Base-by-base conservation (phyloP, 2,113 vertebrate genomes). In the Gymnarchus niloticus region DNA sequence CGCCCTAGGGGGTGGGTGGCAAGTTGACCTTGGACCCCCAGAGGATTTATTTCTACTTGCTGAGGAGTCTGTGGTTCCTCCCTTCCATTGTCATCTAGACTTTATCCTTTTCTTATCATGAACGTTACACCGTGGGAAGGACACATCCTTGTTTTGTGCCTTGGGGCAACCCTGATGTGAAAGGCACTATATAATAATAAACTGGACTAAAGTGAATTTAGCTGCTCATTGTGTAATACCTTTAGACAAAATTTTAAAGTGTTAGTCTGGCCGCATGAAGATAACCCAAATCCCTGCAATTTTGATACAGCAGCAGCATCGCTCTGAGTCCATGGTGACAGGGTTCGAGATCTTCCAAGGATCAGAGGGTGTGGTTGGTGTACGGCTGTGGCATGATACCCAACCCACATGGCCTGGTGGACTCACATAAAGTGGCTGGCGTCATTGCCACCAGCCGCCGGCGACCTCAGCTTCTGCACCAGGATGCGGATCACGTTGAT, bases 401-500 rank as follows among this genome's bases (percentile, higher is more conserved):
- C 76, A n/a, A 2, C 76, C 41, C 9, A 0, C 14, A 78, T 3
- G 76, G 41, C 21, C 9, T 2, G 10, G 56, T 7, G 41, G 56
- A 92, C 93, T 94, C 77, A 95, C 94, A 94, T 93, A 23, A 93
- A 94, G 87, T 95, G 92, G 41, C 94, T 90, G 0, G 91, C 91
- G 86, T 95, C 94, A 23, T 89, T 90, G 85, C 94, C 90, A 0
- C 90, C 87, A 81, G 92, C 93, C 9, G 92, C 90, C 19, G 94
- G 91, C 82, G 91, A 93, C 89, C 93, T 94, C 37, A 95, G 92
- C 87, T 95, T 95, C 85, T 95, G 91, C 12, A 95, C 92, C 88
- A 95, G 91, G 86, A 94, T 94, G 56, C 94, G 92, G 89, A 94
- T 94, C 86, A 95, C 94, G 3, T 94, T 95, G 85, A 95, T 84